phyloP scores from a whole-genome alignment of 2,888 invertebrate species.

The Acholoe squamosa region DNA sequence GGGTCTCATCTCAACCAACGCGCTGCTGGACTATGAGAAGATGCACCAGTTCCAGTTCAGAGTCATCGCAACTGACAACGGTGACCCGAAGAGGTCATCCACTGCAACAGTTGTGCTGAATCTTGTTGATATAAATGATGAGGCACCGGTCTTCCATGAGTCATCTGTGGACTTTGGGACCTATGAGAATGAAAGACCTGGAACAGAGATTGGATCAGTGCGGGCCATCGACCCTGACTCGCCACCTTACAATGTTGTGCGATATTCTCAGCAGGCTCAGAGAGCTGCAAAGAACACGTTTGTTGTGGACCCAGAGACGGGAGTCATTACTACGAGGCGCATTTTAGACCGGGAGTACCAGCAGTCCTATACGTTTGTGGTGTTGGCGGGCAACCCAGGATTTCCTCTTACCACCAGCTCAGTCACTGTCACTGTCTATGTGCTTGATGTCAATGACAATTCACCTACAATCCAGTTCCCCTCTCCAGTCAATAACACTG shows the following conservation, averaged over 20 bases:
- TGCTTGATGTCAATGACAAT: constrained; percentile 60
- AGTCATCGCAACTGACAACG: constrained; percentile 62
- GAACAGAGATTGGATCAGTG: constrained; percentile 32
- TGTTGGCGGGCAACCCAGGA: constrained; percentile 57
- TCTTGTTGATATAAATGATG: constrained; percentile 62
- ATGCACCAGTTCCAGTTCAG: constrained; percentile 61
- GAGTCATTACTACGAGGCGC: constrained; percentile 55
- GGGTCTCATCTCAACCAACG: constrained; percentile 57
- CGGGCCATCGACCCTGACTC: constrained; percentile 56
- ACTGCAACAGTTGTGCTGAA: constrained; percentile 60
- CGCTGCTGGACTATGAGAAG: constrained; percentile 61
- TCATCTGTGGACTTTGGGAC: constrained; percentile 34
- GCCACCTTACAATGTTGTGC: constrained; percentile 58
- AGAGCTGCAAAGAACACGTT: constrained; percentile 22
- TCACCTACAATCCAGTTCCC: constrained; percentile 59
- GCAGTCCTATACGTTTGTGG: constrained; percentile 39
- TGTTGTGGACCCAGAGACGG: constrained; percentile 52
- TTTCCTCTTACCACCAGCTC: constrained; percentile 40
- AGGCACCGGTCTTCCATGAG: constrained; percentile 51
- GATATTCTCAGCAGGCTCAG: constrained; percentile 26
- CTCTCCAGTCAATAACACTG: constrained; percentile 49
- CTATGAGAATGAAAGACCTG: constrained; percentile 51
- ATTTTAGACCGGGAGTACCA: constrained; percentile 60
- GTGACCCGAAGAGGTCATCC: constrained; percentile 45
- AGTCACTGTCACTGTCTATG: constrained; percentile 55